These are phyloP conservation scores for Chelonia mydas DNA, from an alignment of 2,797 vertebrate species.

Conservation along the genomic window DNA sequence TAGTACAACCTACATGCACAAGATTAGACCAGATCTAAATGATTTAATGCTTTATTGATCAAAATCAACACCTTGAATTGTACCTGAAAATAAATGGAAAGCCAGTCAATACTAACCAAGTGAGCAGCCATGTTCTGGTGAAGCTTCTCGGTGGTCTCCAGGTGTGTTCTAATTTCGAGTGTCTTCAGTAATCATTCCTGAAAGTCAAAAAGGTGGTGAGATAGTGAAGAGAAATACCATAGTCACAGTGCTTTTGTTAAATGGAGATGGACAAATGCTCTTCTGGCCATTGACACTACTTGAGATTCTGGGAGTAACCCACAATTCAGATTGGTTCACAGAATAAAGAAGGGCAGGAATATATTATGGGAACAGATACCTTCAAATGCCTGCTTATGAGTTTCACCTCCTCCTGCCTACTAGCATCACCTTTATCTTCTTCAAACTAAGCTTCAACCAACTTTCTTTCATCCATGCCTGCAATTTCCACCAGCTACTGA, in stretches of 20 bases:
- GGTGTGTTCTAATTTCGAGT: background rate
- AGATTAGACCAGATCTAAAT: background rate
- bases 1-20: background rate
- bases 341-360: background rate
- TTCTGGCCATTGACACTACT: background rate
- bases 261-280: background rate
- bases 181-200: background rate
- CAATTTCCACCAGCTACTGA: background rate
- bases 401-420: background rate
- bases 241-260: background rate
- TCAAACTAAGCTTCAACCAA: background rate
- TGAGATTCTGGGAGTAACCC: background rate
- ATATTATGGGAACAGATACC: rapidly evolving
- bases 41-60: background rate
- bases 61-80: background rate
- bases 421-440: background rate
- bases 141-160: background rate
- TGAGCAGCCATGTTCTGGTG: background rate
- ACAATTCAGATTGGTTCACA: background rate
- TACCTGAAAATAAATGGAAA: background rate
- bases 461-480: background rate
- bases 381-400: background rate
- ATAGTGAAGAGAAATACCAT: background rate
- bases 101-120: background rate
- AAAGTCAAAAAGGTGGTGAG: background rate